A percentile compares a stretch with the other conserved stretches of the same genome.
Evolutionary conservation across 2,113 vertebrate genomes (phyloP).

Genomic region (Cheirogaleus medius): DNA sequence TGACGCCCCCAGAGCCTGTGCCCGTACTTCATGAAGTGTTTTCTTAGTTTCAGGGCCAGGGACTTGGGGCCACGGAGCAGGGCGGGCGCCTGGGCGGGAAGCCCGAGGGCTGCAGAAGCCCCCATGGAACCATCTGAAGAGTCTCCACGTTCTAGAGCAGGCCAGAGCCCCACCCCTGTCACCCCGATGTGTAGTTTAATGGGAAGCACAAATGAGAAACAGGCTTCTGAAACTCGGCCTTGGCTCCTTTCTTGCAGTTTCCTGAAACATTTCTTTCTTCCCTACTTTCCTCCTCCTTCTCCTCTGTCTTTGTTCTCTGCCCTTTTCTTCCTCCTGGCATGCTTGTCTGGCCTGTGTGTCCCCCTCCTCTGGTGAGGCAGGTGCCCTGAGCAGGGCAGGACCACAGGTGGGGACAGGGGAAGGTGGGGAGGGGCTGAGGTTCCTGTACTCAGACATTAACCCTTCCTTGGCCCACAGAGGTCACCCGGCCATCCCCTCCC

Average conservation of each 20-base stretch:
- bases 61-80: not conserved
- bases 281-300: not conserved
- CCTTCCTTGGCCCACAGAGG: not conserved
- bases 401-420: not conserved
- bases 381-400: not conserved
- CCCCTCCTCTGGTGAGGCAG: not conserved
- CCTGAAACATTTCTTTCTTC: not conserved
- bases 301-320: not conserved
- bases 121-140: not conserved
- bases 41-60: conserved; percentile 53
- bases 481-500: conserved; percentile 26
- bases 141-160: not conserved
- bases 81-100: conserved; percentile 11
- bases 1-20: conserved; percentile 50
- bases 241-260: not conserved
- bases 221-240: not conserved
- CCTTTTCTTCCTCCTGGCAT: not conserved
- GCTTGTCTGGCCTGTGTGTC: not conserved
- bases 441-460: not conserved
- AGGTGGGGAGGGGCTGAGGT: not conserved
- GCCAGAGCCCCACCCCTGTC: conserved; percentile 17
- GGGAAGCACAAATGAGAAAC: conserved; percentile 61
- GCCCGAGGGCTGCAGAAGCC: not conserved
- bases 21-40: conserved; percentile 59
- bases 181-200: not conserved